These are phyloP conservation scores for Dasyurus viverrinus DNA, from an alignment of 2,113 vertebrate genomes.

Conservation along the genomic window DNA sequence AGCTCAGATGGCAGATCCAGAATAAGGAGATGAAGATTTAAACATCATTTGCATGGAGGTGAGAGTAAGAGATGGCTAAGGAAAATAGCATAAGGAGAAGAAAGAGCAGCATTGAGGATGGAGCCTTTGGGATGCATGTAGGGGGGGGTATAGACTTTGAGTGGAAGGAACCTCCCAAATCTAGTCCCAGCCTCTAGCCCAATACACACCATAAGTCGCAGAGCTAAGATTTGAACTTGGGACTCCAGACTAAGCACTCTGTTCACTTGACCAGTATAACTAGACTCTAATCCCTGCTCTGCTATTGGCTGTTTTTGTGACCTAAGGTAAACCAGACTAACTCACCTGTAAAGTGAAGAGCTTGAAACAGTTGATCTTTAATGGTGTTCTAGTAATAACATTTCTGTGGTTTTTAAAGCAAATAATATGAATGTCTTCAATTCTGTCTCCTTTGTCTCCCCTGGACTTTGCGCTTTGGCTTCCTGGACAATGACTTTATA, in stretches of 20 bases:
- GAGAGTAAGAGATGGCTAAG: background rate
- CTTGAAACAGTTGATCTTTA: background rate
- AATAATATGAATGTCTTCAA: background rate
- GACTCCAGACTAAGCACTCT: background rate
- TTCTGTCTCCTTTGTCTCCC: background rate
- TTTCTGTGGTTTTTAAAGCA: background rate
- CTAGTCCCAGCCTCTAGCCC: background rate
- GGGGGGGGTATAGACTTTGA: background rate
- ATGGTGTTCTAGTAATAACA: background rate
- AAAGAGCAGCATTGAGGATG: background rate
- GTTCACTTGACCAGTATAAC: background rate
- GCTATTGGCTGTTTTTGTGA: background rate
- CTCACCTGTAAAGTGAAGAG: background rate
- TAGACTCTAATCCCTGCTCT: background rate
- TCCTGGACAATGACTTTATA: background rate
- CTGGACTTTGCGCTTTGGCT: background rate
- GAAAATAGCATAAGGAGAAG: background rate
- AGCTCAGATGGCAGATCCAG: background rate
- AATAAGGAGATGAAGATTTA: background rate
- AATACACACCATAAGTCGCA: background rate
- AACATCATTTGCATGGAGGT: background rate
- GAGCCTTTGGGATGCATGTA: background rate
- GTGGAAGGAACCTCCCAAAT: background rate
- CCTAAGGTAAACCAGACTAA: background rate
- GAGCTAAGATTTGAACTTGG: background rate